phyloP scores from a whole-genome alignment of 64 coral and sea anemone species.

The Montipora foliosa region DNA sequence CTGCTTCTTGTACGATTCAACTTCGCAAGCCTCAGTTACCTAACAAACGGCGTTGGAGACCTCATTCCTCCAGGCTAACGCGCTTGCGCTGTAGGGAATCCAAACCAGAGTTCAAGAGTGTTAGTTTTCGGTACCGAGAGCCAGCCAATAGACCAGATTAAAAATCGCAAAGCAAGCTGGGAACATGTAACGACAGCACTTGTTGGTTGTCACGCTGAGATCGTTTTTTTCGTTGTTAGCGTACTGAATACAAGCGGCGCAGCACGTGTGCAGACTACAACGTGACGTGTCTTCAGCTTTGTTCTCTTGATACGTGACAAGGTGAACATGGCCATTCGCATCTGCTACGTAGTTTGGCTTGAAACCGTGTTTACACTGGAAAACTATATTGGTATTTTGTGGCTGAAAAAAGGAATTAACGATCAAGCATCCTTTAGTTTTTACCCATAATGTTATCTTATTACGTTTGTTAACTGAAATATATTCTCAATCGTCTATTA shows the following conservation, averaged over 20 bases:
- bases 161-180: slow-evolving; percentile 72
- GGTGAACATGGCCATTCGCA: slow-evolving; percentile 45
- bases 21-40: neutral
- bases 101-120: neutral
- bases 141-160: slow-evolving; percentile 84
- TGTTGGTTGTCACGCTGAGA: slow-evolving; percentile 70
- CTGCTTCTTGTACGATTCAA: too few relatives aligned
- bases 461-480: too few relatives aligned
- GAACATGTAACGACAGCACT: slow-evolving; percentile 74
- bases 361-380: slow-evolving; percentile 76
- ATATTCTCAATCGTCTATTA: too few relatives aligned
- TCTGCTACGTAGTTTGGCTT: slow-evolving; percentile 72
- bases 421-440: neutral
- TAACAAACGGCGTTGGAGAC: too few relatives aligned
- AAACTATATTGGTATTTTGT: slow-evolving; percentile 45
- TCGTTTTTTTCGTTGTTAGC: slow-evolving; percentile 15
- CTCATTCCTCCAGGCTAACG: too few relatives aligned
- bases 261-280: slow-evolving; percentile 26
- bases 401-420: neutral
- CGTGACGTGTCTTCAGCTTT: slow-evolving; percentile 8
- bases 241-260: slow-evolving; percentile 19
- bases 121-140: slow-evolving; percentile 39
- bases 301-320: slow-evolving; percentile 56
- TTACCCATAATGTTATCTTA: too few relatives aligned
- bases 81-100: neutral